Percentiles rank a stretch among this genome's conserved stretches.
Conservation (phyloP, 2,888 invertebrate species). For the Heliconius sara region DNA sequence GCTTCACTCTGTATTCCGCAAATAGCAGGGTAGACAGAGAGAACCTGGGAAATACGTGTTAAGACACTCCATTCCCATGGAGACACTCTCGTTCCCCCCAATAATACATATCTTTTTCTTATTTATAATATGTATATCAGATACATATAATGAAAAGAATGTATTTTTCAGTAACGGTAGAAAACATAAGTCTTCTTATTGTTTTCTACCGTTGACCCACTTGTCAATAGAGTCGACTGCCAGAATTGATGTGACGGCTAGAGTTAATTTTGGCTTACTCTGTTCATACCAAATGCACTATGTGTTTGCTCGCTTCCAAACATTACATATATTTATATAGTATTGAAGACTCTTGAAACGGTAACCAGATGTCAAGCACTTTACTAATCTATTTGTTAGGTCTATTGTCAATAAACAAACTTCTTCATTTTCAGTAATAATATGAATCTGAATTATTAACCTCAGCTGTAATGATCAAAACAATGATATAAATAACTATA, state of each 20-base stretch:
- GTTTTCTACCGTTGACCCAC: conserved; percentile 60
- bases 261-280: conserved; percentile 36
- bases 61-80: no score
- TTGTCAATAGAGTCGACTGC: conserved; percentile 61
- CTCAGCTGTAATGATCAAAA: neutral
- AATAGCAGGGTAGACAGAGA: no score
- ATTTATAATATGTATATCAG: no score
- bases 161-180: no score
- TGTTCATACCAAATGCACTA: conserved; percentile 13
- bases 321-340: neutral
- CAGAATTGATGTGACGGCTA: conserved; percentile 51
- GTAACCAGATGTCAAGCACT: neutral
- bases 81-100: no score
- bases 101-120: no score
- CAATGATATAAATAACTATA: neutral
- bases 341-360: neutral
- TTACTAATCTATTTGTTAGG: neutral
- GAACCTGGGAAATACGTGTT: no score
- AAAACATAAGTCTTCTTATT: conserved; percentile 2
- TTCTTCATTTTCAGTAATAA: neutral
- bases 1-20: no score
- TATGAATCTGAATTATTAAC: neutral
- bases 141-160: neutral
- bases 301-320: neutral
- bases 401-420: neutral